Evolutionary conservation across 2,797 vertebrate species (phyloP), one percentile per base, ranked within the genome.

Genomic region (Mallotus villosus): DNA sequence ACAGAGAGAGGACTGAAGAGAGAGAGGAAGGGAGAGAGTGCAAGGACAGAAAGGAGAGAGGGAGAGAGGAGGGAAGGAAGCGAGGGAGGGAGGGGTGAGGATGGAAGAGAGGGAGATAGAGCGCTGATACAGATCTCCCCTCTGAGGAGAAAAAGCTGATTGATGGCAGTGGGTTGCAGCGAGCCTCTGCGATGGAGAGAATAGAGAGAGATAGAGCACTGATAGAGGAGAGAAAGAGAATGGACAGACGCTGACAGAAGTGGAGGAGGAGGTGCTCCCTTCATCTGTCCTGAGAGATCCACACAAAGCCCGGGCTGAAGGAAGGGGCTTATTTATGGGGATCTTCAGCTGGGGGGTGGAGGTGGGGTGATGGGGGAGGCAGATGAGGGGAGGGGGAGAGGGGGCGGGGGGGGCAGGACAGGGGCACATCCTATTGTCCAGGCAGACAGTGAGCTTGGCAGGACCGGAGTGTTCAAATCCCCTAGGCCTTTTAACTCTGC

Each of bases 381-480:
- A 80, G 74, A 74, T 64, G 67, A 61, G 58, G 60, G 9, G 2
- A 27, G 49, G 24, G 21, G 67, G 25, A 68, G 73, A 71, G 63
- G 37, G n/a, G 34, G 70, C 82, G 82, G 74, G 29, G 22, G 22
- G 57, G n/a, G 41, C 46, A 22, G 24, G 25, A 34, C 25, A n/a
- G 59, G 17, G 82, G 81, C 77, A 78, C 80, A 87, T 84, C 74
- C 83, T 81, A 90, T 91, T 90, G 87, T 90, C 80, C 75, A 78
- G 79, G 83, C 85, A 89, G 88, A 87, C 88, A 89, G 86, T 84
- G 78, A 85, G 85, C 82, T 85, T 88, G 86, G 89, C 87, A 91
- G 85, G 82, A 90, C 51, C 22, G 84, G 86, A 84, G 74, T 77
- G 81, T 83, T 88, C 82, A 85, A 86, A 85, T 89, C 89, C 86